Evolutionary conservation across 2,113 vertebrate genomes (phyloP).

Genomic region (Sapajus apella): DNA sequence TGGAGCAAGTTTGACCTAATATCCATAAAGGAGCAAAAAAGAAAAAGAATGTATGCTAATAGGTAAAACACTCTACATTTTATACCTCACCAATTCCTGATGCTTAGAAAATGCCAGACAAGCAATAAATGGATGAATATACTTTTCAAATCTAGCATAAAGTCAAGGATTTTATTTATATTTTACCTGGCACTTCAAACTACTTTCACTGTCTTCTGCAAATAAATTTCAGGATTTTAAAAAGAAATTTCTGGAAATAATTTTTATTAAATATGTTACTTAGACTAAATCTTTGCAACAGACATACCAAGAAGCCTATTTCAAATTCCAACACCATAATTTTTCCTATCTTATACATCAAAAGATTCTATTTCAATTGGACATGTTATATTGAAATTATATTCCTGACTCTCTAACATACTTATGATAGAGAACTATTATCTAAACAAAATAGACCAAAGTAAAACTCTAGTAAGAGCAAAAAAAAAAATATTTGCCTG

Average conservation of each 20-base stretch:
- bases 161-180: neutral
- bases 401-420: neutral
- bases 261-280: slow-evolving; percentile 29
- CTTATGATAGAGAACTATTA: neutral
- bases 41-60: neutral
- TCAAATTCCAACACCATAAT: neutral
- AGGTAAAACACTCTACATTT: neutral
- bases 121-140: neutral
- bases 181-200: slow-evolving; percentile 33
- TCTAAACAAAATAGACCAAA: neutral
- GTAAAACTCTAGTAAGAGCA: slow-evolving; percentile 16
- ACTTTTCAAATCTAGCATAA: neutral
- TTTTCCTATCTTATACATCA: neutral
- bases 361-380: neutral
- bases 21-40: neutral
- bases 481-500: neutral
- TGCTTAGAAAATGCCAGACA: neutral
- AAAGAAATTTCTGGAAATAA: slow-evolving; percentile 6
- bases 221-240: neutral
- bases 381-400: slow-evolving; percentile 4
- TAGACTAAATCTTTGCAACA: neutral
- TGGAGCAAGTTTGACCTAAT: neutral
- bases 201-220: neutral
- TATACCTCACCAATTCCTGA: neutral
- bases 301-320: neutral